A percentile compares a stretch with the other conserved stretches of the same genome.
phyloP scores from a whole-genome alignment of 2,797 vertebrate genomes.

The Bufotes viridis region DNA sequence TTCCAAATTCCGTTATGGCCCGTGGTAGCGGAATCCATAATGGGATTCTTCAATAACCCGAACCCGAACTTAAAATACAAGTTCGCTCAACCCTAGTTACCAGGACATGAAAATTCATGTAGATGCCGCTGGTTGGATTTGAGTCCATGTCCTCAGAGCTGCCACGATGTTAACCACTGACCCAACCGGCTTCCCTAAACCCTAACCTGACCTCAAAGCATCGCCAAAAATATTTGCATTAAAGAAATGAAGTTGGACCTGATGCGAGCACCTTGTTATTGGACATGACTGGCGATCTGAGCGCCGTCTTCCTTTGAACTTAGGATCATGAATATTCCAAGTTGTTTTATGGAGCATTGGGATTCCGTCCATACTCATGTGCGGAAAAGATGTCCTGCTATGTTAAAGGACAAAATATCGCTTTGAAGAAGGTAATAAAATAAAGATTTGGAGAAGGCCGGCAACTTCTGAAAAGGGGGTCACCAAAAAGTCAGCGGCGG shows the following conservation, averaged over 20 bases:
- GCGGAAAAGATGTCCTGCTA: conserved; percentile 1
- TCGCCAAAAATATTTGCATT: background rate
- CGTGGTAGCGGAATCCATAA: no score
- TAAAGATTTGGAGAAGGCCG: background rate
- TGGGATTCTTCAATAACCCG: no score
- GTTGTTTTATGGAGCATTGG: background rate
- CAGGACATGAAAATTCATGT: no score
- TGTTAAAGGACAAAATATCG: background rate
- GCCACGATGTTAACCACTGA: no score
- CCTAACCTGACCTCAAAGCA: background rate
- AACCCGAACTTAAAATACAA: no score
- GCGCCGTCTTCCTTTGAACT: conserved; percentile 15
- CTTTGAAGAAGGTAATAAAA: conserved; percentile 15
- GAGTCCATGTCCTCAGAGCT: no score
- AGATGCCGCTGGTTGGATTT: no score
- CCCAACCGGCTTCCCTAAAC: background rate
- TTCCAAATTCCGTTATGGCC: no score
- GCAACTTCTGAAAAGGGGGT: conserved; percentile 4
- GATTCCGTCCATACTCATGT: conserved; percentile 13
- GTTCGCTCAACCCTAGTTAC: no score
- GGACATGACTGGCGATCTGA: conserved; percentile 37
- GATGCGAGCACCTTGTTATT: background rate
- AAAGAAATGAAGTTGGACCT: background rate
- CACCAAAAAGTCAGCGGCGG: background rate
- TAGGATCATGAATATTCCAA: conserved; percentile 19